phyloP scores from a whole-genome alignment of 2,888 invertebrate genomes.

The Caenorhabditis sp. region DNA sequence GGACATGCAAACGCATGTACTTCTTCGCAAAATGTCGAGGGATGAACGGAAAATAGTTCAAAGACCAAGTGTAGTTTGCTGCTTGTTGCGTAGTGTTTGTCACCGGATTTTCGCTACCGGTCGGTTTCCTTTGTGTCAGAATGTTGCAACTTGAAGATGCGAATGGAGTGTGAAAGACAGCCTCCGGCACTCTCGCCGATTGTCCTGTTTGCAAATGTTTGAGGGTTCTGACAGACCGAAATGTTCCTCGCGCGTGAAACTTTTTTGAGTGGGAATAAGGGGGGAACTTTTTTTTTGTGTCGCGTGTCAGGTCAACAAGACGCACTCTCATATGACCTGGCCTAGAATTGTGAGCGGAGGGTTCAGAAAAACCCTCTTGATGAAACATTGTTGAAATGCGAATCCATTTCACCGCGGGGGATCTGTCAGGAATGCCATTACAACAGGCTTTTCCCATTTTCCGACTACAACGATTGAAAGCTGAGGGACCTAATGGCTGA shows the following conservation, averaged over 20 bases:
- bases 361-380: too few species aligned
- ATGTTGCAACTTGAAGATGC: conserved; percentile 49
- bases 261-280: not conserved
- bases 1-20: too few species aligned
- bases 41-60: conserved; percentile 30
- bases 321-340: too few species aligned
- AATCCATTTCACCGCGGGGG: too few species aligned
- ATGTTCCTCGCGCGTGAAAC: conserved; percentile 31
- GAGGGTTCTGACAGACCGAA: conserved; percentile 44
- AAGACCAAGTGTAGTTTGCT: conserved; percentile 47
- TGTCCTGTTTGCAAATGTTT: conserved; percentile 46
- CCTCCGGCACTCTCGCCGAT: conserved; percentile 39
- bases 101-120: conserved; percentile 7
- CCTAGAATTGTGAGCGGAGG: too few species aligned
- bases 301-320: conserved; percentile 3
- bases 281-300: not conserved
- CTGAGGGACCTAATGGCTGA: too few species aligned
- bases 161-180: conserved; percentile 40
- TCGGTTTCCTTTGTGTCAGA: conserved; percentile 42
- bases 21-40: too few species aligned
- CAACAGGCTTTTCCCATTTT: too few species aligned
- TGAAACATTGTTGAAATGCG: too few species aligned
- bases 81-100: conserved; percentile 39
- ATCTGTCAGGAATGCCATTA: too few species aligned
- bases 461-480: too few species aligned